Base-by-base conservation (phyloP, 2,888 invertebrate species). In the Pseudoips prasinana region DNA sequence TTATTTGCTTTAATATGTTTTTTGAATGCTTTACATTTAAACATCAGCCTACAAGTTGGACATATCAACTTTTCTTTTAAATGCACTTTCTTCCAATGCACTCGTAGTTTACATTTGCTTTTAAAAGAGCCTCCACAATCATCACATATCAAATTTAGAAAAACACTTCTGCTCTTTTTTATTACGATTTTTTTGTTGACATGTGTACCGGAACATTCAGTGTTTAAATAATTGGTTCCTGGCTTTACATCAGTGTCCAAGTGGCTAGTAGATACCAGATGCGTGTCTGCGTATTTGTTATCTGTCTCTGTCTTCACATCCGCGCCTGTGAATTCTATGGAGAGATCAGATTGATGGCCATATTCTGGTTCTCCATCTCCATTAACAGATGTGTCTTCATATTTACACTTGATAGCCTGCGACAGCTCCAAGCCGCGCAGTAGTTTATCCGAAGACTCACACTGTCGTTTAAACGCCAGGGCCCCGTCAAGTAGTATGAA, bases 391-490 rank as follows among this genome's bases (percentile, higher is more conserved):
- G n/a, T n/a, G 1, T 14, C 5, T 14, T 14, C 14, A 2, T 14
- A 2, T 14, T 14, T 5, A 14, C 5, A 14, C n/a, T n/a, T n/a
- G n/a, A n/a, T n/a, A n/a, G n/a, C n/a, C 14, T 3, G 14, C 2
- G 2, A 2, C 5, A 14, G 2, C n/a, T n/a, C n/a, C 14, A 3
- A 2, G n/a, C 56, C 48, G 4, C 42, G 58, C 17, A 83, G 52
- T 8, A 75, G 46, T 7, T 51, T 40, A 39, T 82, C 65, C 0
- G 84, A 74, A 20, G 39, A 61, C 40, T 76, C 72, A 51, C 86
- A 87, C 40, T 76, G 79, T 8, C 62, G 53, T 46, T 75, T 82
- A 37, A 87, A 86, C 11, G 58, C 58, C 3, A 81, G 37, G 0
- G 78, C 77, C 1, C 59, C 65, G 28, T 82, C 74, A 0, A 87